A percentile compares a stretch with the other conserved stretches of the same genome.
phyloP scores from a whole-genome alignment of 2,113 vertebrate species.

The Alethe castanea region DNA sequence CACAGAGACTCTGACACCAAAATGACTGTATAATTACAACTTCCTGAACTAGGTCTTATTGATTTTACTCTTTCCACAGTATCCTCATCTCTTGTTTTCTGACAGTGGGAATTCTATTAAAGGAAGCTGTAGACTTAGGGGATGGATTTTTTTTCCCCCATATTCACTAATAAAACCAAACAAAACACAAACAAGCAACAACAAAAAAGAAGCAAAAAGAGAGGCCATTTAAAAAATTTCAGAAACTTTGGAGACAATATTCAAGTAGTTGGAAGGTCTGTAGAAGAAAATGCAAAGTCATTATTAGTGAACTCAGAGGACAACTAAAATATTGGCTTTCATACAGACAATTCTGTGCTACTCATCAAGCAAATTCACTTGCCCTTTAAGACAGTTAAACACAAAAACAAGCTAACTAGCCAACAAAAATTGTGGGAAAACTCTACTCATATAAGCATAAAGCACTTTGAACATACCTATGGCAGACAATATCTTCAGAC shows the following conservation, averaged over 20 bases:
- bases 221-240: not conserved
- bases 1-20: not conserved
- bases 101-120: not conserved
- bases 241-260: not conserved
- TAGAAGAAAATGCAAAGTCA: not conserved
- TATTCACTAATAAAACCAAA: not conserved
- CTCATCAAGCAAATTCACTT: not conserved
- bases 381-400: not conserved
- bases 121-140: not conserved
- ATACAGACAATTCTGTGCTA: not conserved
- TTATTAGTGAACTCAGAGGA: not conserved
- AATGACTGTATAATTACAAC: not conserved
- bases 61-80: not conserved
- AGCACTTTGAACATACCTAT: not conserved
- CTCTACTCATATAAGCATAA: not conserved
- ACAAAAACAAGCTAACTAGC: not conserved
- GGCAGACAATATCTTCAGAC: not conserved
- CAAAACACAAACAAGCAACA: not conserved
- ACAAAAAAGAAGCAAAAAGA: not conserved
- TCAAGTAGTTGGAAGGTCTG: not conserved
- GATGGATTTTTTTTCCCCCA: accelerated
- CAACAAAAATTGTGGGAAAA: not conserved
- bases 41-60: not conserved
- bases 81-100: not conserved
- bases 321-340: not conserved